These are phyloP conservation scores for Epirrita christyi DNA, from an alignment of 2,888 invertebrate species.

Conservation along the genomic window DNA sequence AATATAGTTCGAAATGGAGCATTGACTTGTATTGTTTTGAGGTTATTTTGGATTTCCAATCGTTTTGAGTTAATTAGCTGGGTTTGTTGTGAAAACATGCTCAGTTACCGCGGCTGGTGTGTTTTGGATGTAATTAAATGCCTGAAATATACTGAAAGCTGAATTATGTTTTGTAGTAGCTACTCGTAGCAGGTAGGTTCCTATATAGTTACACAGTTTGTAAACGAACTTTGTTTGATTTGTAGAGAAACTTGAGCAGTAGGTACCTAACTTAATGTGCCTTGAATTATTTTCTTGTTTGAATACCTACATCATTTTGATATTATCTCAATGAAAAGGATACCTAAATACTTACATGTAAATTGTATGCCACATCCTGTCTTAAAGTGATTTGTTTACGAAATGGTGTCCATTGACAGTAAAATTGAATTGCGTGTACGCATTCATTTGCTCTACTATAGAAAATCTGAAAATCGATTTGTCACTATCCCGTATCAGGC, in stretches of 20 bases:
- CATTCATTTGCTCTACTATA: constrained; percentile 21
- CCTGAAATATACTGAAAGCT: constrained; percentile 23
- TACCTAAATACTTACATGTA: too few relatives aligned
- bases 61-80: constrained; percentile 30
- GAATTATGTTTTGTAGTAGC: neutral
- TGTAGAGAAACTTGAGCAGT: neutral
- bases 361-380: constrained; percentile 3
- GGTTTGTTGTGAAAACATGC: constrained; percentile 27
- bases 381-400: constrained; percentile 4
- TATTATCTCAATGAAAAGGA: too few relatives aligned
- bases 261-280: neutral
- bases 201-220: too few relatives aligned
- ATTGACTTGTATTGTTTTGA: constrained; percentile 29
- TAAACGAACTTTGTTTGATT: neutral
- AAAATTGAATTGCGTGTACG: constrained; percentile 22
- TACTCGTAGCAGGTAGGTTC: neutral
- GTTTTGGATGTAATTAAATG: constrained; percentile 26
- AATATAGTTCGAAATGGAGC: constrained; percentile 18
- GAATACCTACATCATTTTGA: neutral
- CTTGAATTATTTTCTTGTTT: neutral
- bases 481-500: neutral
- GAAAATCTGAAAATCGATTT: constrained; percentile 28
- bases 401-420: neutral
- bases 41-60: constrained; percentile 25
- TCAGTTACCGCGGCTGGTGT: constrained; percentile 11